Percentiles rank a stretch among this genome's conserved stretches.
These are phyloP conservation scores for Lamprologus sp. DNA, from an alignment of 2,113 vertebrate genomes.

Conservation along the genomic window DNA sequence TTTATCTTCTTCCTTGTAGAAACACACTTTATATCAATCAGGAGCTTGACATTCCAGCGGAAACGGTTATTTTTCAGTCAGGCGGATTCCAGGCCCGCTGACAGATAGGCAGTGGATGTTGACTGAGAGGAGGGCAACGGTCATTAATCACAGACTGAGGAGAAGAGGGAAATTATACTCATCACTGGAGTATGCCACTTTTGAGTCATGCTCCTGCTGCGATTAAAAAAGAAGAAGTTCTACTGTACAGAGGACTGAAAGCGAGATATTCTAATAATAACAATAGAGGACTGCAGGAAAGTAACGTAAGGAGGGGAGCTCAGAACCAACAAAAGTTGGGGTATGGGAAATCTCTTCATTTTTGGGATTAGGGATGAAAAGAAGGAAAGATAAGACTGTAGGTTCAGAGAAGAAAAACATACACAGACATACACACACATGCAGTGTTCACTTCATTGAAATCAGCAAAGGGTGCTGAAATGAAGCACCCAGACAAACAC, in stretches of 20 bases:
- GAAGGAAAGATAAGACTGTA: background rate
- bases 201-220: background rate
- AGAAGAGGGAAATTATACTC: background rate
- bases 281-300: background rate
- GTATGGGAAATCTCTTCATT: background rate
- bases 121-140: background rate
- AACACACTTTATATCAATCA: background rate
- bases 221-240: background rate
- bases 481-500: background rate
- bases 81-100: background rate
- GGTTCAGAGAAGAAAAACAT: background rate
- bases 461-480: background rate
- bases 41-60: background rate
- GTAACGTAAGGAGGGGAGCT: background rate
- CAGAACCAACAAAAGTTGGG: background rate
- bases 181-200: background rate
- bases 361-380: background rate
- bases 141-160: background rate
- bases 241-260: background rate
- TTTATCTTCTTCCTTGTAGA: constrained; percentile 11
- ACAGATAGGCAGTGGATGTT: background rate
- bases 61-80: background rate
- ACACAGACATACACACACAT: background rate
- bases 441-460: background rate
- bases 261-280: background rate